These are phyloP conservation scores for Sebastes matsubarae DNA, from an alignment of 2,797 vertebrate species.

Conservation along the genomic window DNA sequence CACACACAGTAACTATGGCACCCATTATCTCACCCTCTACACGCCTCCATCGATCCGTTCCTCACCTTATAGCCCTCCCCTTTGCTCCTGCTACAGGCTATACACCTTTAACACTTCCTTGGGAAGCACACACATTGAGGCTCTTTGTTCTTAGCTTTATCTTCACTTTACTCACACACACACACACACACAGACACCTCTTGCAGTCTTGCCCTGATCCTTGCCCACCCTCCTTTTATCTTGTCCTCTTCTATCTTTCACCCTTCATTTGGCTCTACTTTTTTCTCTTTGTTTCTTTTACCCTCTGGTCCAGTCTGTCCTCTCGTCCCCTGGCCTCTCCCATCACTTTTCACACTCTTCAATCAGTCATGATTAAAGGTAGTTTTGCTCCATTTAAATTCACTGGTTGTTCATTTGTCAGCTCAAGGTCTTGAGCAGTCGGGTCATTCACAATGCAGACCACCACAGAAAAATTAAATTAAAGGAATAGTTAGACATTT, in stretches of 20 bases:
- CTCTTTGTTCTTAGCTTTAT: constrained; percentile 17
- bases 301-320: constrained; percentile 29
- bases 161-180: not conserved
- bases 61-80: not conserved
- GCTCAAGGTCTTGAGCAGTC: not conserved
- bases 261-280: constrained; percentile 15
- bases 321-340: constrained; percentile 1
- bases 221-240: constrained; percentile 31
- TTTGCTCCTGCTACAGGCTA: constrained; percentile 1
- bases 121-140: not conserved
- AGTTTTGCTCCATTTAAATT: not conserved
- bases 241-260: constrained; percentile 39
- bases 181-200: not conserved
- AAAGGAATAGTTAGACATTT: not conserved
- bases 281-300: not conserved
- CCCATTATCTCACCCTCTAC: constrained; percentile 24
- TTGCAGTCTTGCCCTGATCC: constrained; percentile 17
- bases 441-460: not conserved
- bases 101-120: not conserved
- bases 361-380: not conserved
- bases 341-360: not conserved
- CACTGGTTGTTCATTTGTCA: not conserved
- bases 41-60: constrained; percentile 15
- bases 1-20: constrained; percentile 1
- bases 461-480: not conserved